Conservation (phyloP, 2,797 vertebrate species). For the Gallinago solitaria region DNA sequence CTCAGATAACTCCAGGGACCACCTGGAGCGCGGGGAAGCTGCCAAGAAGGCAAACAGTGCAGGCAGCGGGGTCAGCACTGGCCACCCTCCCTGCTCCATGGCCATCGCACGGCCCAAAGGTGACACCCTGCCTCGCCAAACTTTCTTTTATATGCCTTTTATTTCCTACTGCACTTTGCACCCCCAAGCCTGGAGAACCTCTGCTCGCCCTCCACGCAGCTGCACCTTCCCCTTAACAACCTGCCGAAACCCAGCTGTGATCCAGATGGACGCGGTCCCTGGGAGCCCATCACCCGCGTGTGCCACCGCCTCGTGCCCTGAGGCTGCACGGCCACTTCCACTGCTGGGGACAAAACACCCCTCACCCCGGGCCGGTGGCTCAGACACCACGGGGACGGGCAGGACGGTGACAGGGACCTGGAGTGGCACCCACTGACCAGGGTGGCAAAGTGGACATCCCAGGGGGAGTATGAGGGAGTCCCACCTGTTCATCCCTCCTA, state of each 20-base stretch:
- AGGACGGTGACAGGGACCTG: rapidly evolving
- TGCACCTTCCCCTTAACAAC: neutral
- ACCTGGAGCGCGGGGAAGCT: neutral
- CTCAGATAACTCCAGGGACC: neutral
- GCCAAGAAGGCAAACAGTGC: neutral
- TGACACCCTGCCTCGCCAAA: neutral
- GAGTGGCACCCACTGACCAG: neutral
- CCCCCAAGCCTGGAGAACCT: neutral
- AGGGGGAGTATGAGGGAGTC: too few relatives aligned
- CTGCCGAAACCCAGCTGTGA: rapidly evolving
- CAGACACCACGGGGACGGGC: rapidly evolving
- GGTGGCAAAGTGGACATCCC: neutral
- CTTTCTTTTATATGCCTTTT: too few relatives aligned
- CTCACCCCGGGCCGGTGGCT: rapidly evolving
- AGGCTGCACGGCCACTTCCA: rapidly evolving
- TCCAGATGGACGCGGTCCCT: rapidly evolving
- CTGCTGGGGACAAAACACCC: too few relatives aligned
- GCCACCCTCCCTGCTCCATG: neutral
- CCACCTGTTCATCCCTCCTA: neutral
- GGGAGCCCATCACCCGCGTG: rapidly evolving
- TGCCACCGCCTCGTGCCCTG: neutral
- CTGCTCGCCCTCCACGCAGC: neutral
- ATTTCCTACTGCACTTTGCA: neutral
- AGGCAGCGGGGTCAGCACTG: neutral
- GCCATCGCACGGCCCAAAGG: neutral